A percentile compares a stretch with the other conserved stretches of the same genome.
Evolutionary conservation across 2,797 vertebrate species (phyloP).

Genomic region (Bothrops alternatus): DNA sequence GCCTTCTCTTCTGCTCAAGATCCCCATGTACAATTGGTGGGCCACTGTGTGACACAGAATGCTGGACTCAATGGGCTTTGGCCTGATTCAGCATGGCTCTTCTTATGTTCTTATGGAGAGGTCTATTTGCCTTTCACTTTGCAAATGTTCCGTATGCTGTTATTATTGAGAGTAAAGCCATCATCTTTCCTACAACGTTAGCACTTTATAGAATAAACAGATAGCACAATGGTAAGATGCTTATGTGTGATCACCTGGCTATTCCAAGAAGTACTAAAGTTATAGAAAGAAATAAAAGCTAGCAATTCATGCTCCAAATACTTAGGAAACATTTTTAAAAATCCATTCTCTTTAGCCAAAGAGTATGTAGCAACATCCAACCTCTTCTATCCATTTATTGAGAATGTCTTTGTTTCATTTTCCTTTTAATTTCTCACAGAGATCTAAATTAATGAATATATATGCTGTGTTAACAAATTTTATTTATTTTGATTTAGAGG

Average conservation of each 20-base stretch:
- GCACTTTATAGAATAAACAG: background rate
- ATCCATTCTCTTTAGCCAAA: background rate
- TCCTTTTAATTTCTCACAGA: background rate
- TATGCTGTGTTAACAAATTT: background rate
- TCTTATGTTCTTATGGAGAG: background rate
- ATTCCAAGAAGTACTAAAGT: background rate
- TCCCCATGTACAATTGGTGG: too few relatives aligned
- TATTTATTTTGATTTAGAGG: background rate
- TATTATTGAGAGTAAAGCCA: background rate
- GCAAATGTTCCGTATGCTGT: background rate
- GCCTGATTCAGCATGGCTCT: too few relatives aligned
- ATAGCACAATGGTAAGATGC: background rate
- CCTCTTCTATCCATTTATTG: background rate
- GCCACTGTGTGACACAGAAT: too few relatives aligned
- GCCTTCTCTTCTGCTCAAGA: too few relatives aligned
- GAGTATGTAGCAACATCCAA: background rate
- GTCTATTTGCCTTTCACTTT: background rate
- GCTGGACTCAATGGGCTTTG: too few relatives aligned
- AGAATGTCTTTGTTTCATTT: background rate
- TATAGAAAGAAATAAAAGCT: background rate
- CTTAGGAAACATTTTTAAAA: background rate
- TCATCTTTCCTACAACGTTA: background rate
- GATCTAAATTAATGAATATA: background rate
- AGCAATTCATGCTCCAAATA: background rate
- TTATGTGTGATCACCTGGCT: background rate